Percentiles rank a stretch among this genome's conserved stretches.
Conservation (phyloP, 2,888 invertebrate species). For the Temnothorax unifasciatus region DNA sequence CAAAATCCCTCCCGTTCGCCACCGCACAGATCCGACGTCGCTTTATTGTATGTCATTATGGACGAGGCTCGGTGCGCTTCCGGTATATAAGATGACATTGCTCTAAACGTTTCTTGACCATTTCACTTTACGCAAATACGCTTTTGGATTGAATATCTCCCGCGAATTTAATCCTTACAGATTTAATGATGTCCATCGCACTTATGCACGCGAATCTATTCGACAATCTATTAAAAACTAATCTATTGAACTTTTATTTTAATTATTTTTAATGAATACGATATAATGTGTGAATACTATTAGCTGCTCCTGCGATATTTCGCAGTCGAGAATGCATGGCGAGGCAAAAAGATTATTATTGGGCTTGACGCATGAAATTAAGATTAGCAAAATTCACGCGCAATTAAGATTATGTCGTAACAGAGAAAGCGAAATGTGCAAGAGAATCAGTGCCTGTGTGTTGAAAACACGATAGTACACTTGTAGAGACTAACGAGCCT, state of each 20-base stretch:
- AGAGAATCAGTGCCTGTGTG: not conserved
- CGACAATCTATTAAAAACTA: not conserved
- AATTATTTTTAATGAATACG: not conserved
- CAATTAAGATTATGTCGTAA: constrained; percentile 20
- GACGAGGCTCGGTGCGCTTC: constrained; percentile 23
- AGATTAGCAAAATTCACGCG: constrained; percentile 20
- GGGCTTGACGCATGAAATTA: not conserved
- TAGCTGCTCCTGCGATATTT: constrained; percentile 5
- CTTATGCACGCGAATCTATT: not conserved
- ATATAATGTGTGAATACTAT: not conserved
- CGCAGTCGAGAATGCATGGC: not conserved
- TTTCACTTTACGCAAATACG: constrained; percentile 10
- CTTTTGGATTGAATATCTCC: not conserved
- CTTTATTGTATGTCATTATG: constrained; percentile 44
- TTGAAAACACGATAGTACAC: constrained; percentile 47
- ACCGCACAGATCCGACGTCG: constrained; percentile 26
- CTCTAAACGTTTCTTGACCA: not conserved
- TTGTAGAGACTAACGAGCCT: constrained; percentile 77
- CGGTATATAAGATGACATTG: constrained; percentile 39
- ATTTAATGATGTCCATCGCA: not conserved
- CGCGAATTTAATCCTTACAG: not conserved
- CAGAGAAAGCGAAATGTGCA: constrained; percentile 16
- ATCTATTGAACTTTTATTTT: not conserved
- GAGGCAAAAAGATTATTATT: constrained; percentile 5
- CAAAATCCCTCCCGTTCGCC: constrained; percentile 54